Conservation (phyloP, 2,888 invertebrate species). For the Rhorus exstirpatorius region DNA sequence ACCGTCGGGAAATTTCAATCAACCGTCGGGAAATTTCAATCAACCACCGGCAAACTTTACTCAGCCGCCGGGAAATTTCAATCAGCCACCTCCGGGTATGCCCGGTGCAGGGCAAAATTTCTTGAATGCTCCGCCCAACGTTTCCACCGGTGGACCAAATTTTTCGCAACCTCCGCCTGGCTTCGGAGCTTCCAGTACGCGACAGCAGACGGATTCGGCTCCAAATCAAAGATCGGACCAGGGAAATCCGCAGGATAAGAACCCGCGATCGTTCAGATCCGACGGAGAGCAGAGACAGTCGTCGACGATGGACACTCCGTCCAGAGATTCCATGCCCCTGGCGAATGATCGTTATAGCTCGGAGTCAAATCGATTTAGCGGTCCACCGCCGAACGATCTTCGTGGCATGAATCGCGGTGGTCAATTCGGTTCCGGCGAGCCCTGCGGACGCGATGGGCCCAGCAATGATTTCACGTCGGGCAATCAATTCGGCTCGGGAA, state of each 20-base stretch:
- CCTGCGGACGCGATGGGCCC: constrained; percentile 60
- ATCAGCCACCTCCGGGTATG: constrained; percentile 62
- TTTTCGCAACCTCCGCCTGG: constrained; percentile 64
- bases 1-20: constrained; percentile 45
- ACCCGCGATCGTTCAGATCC: constrained; percentile 36
- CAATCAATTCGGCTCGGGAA: constrained; percentile 71
- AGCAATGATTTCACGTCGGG: constrained; percentile 58
- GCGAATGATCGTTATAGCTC: constrained; percentile 58
- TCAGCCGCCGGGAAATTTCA: constrained; percentile 53
- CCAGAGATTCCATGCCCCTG: constrained; percentile 37
- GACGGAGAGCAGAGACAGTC: constrained; percentile 59
- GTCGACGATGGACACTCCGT: not conserved
- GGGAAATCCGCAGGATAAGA: constrained; percentile 48
- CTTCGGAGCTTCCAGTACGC: constrained; percentile 48
- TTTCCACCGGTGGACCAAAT: constrained; percentile 58
- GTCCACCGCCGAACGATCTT: constrained; percentile 59
- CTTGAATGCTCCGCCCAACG: constrained; percentile 47
- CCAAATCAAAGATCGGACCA: constrained; percentile 57
- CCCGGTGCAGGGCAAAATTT: constrained; percentile 44
- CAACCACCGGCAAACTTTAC: constrained; percentile 36
- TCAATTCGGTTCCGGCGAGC: constrained; percentile 71
- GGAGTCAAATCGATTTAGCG: constrained; percentile 58
- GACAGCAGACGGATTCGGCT: constrained; percentile 48
- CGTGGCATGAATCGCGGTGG: constrained; percentile 67
- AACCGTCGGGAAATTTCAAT: constrained; percentile 32